These are phyloP conservation scores for Apteryx mantelli DNA, from an alignment of 2,113 vertebrate species.

Conservation along the genomic window DNA sequence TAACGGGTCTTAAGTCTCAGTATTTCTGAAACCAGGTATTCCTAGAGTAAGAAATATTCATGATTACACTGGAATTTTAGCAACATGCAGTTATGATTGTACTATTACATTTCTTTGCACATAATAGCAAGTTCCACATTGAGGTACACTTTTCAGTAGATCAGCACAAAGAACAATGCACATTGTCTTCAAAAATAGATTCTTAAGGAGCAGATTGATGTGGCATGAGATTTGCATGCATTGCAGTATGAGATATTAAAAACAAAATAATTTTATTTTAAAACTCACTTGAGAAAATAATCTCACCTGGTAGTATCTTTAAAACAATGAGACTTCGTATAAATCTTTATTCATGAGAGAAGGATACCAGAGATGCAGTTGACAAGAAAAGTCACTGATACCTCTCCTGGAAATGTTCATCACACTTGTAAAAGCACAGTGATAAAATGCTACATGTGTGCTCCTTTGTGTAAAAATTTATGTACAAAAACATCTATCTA, in stretches of 20 bases:
- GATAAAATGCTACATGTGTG: not conserved
- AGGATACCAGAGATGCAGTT: not conserved
- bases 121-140: not conserved
- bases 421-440: not conserved
- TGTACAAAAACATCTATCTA: not conserved
- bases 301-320: not conserved
- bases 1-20: not conserved
- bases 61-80: not conserved
- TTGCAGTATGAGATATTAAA: not conserved
- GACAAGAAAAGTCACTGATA: not conserved
- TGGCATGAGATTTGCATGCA: not conserved
- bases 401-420: not conserved
- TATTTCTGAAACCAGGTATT: not conserved
- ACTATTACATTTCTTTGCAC: not conserved
- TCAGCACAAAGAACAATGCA: not conserved
- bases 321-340: not conserved
- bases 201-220: not conserved
- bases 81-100: not conserved
- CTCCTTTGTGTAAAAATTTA: not conserved
- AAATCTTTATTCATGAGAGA: not conserved
- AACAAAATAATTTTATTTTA: not conserved
- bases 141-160: not conserved
- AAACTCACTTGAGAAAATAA: not conserved
- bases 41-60: not conserved
- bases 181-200: not conserved